Percentiles rank a stretch among this genome's conserved stretches.
Evolutionary conservation across 2,797 vertebrate genomes (phyloP).

Genomic region (Perodicticus potto): DNA sequence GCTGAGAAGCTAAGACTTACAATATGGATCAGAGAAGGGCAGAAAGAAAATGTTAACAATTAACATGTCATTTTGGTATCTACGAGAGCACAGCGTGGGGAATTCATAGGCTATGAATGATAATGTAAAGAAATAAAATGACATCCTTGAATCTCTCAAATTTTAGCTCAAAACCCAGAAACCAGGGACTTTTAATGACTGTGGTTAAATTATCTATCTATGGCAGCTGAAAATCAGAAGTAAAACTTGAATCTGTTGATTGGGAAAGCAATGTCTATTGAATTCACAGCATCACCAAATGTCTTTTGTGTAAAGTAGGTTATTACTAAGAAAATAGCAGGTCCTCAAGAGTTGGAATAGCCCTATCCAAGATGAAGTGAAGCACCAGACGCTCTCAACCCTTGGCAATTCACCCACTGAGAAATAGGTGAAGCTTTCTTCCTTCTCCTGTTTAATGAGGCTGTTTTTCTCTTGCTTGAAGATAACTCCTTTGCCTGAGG

Average conservation of each 20-base stretch:
- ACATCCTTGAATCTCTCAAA: not conserved
- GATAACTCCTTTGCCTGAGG: not conserved
- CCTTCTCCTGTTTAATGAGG: not conserved
- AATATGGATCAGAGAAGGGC: not conserved
- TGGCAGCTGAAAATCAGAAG: not conserved
- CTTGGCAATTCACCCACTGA: not conserved
- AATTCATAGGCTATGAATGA: not conserved
- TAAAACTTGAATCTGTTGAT: not conserved
- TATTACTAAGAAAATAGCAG: not conserved
- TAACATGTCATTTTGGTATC: not conserved
- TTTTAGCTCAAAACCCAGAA: conserved; percentile 33
- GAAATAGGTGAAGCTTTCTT: not conserved
- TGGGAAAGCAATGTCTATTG: not conserved
- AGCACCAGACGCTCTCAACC: not conserved
- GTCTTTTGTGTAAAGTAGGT: not conserved
- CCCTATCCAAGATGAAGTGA: not conserved
- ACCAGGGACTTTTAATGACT: not conserved
- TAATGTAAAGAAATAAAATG: not conserved
- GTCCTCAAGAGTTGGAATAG: not conserved
- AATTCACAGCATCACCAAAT: not conserved
- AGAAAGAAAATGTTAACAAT: not conserved
- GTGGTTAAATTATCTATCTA: not conserved
- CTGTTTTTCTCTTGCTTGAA: not conserved
- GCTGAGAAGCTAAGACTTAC: not conserved
- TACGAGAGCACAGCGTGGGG: not conserved